Evolutionary conservation across 2,113 vertebrate genomes (phyloP).

Genomic region (Leucoraja erinaceus): DNA sequence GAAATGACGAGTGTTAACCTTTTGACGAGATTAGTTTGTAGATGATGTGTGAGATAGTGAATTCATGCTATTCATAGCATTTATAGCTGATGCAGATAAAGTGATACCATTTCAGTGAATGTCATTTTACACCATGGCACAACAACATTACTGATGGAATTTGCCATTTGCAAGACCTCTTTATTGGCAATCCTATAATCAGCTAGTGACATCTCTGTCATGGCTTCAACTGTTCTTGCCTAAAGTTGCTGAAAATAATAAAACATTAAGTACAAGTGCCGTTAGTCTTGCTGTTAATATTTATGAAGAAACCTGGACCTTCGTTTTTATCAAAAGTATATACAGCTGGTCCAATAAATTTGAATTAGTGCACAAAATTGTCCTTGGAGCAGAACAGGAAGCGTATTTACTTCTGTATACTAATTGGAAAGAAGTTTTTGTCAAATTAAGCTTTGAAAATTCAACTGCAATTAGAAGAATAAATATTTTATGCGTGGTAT

Average conservation of each 20-base stretch:
- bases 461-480: neutral
- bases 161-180: too few species aligned
- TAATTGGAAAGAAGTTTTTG: neutral
- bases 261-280: neutral
- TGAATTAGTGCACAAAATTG: neutral
- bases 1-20: neutral
- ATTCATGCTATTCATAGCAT: neutral
- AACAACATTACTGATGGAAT: too few species aligned
- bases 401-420: neutral
- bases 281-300: slow-evolving; percentile 13
- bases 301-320: neutral
- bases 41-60: neutral
- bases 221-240: neutral
- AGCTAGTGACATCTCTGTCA: neutral
- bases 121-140: too few species aligned
- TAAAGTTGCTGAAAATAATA: neutral
- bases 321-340: slow-evolving; percentile 4
- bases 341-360: neutral
- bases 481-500: neutral
- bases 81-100: neutral
- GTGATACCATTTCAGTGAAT: neutral
- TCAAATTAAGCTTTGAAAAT: slow-evolving; percentile 28
- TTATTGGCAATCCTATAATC: too few species aligned
- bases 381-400: neutral
- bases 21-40: neutral